Percentiles rank a stretch among this genome's conserved stretches.
These are phyloP conservation scores for Agrotis ipsilon DNA, from an alignment of 2,888 invertebrate species.

Conservation along the genomic window DNA sequence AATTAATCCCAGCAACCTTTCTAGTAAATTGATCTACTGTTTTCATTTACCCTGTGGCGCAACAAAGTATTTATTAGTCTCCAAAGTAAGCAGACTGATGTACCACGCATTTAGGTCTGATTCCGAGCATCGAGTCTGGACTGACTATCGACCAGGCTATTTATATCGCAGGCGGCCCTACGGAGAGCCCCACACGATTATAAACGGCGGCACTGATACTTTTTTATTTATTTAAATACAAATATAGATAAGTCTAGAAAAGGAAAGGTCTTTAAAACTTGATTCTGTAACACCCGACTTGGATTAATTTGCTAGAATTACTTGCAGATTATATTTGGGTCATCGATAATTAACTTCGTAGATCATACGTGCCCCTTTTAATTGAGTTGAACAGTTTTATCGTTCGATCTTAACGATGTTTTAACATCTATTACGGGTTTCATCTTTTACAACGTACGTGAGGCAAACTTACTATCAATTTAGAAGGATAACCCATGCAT, in stretches of 20 bases:
- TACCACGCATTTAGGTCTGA: slow-evolving; percentile 51
- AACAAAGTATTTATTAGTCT: slow-evolving; percentile 35
- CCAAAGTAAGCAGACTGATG: slow-evolving; percentile 32
- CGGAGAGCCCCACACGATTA: slow-evolving; percentile 57
- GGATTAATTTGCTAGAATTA: slow-evolving; percentile 11
- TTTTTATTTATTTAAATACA: slow-evolving; percentile 44
- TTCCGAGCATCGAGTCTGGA: slow-evolving; percentile 58
- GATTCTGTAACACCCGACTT: slow-evolving; percentile 21
- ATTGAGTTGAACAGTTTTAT: slow-evolving; percentile 11
- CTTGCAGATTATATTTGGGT: slow-evolving; percentile 22
- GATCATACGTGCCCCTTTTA: slow-evolving; percentile 14
- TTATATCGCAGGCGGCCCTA: slow-evolving; percentile 70
- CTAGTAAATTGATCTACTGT: background rate
- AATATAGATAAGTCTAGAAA: slow-evolving; percentile 40
- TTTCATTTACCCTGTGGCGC: slow-evolving; percentile 4
- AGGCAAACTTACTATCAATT: background rate
- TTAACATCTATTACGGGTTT: background rate
- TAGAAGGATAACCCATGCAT: background rate
- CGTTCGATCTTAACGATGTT: slow-evolving; percentile 9
- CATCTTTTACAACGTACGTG: background rate
- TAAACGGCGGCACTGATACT: slow-evolving; percentile 37
- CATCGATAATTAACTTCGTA: slow-evolving; percentile 14
- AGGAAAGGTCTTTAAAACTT: slow-evolving; percentile 24
- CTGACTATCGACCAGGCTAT: slow-evolving; percentile 77
- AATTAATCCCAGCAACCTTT: background rate